Base-by-base conservation (phyloP, 2,888 invertebrate genomes). In the Stenoptilia bipunctidactyla region DNA sequence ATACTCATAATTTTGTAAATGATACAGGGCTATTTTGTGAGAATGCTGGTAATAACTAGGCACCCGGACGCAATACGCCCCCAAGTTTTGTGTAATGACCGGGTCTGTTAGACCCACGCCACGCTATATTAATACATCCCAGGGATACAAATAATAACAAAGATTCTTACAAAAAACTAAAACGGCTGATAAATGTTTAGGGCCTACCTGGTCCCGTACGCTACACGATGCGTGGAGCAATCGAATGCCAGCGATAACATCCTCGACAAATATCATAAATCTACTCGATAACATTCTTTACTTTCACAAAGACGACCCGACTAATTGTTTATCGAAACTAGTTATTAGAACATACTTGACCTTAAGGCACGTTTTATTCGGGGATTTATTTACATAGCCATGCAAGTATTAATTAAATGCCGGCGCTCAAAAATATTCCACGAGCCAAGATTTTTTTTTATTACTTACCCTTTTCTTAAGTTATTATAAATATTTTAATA, bases 71-170 rank as follows among this genome's bases (percentile, higher is more conserved):
- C 65, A 70, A 62, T 68, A 80, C 83, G 83, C 83, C 82, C 82
- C 72, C 56, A 69, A 76, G 72, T 82, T 83, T 79, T 64, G 52
- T 61, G 62, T 83, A 83, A 83, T 83, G 70, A 80, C 71, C 61
- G 77, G 80, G 71, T 80, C 57, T 59, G 72, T 58, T 56, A 59
- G 69, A 67, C 70, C 67, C 72, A 71, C 72, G 54, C 66, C 69
- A 79, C 72, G 54, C 66, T 69, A 79, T 79, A 83, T 83, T 83
- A 83, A 83, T 79, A 77, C 71, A 77, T 83, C 69, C 66, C 60
- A 72, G 66, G 75, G 74, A 69, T 73, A 64, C 66, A 51, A 73
- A 74, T 71, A 70, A 76, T 70, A 79, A 79, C 72, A 74, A 76
- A 72, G 63, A 67, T 52, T 53, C 56, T 61, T 64, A 77, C 74